phyloP scores from a whole-genome alignment of 1,140 invertebrate genomes.

The Oreohelix idahoensis region DNA sequence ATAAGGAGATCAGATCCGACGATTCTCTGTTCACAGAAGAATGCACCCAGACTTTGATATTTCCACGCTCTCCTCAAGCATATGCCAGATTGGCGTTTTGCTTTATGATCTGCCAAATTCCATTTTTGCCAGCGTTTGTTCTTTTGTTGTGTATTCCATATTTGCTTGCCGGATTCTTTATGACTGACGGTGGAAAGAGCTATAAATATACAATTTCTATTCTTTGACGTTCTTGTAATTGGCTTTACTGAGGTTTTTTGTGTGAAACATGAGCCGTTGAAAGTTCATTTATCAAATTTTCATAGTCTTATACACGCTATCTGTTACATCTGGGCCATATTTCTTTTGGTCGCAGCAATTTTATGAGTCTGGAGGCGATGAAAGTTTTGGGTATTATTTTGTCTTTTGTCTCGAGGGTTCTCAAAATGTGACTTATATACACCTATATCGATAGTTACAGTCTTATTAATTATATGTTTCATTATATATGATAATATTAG shows the following conservation, averaged over 20 bases:
- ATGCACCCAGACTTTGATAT: slow-evolving; percentile 11
- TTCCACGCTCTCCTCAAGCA: background rate
- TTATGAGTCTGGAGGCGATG: background rate
- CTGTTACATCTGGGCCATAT: background rate
- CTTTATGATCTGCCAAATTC: slow-evolving; percentile 36
- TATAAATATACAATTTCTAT: slow-evolving; percentile 1
- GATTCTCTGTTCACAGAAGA: background rate
- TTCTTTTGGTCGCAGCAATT: background rate
- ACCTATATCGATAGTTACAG: no score
- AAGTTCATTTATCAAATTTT: background rate
- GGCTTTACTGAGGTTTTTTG: background rate
- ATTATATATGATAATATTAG: no score
- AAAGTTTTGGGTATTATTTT: no score
- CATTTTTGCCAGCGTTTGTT: slow-evolving; percentile 2
- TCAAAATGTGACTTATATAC: no score
- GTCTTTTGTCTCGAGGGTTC: no score
- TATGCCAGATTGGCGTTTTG: slow-evolving; percentile 26
- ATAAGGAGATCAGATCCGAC: slow-evolving; percentile 10
- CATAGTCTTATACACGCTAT: background rate
- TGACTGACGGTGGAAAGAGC: background rate
- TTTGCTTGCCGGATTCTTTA: background rate
- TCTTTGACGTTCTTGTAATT: slow-evolving; percentile 3
- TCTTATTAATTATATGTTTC: no score
- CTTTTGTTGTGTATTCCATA: background rate
- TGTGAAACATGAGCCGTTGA: background rate